Base-by-base conservation (phyloP, 2,113 vertebrate species). In the Diphyllodes magnificus region DNA sequence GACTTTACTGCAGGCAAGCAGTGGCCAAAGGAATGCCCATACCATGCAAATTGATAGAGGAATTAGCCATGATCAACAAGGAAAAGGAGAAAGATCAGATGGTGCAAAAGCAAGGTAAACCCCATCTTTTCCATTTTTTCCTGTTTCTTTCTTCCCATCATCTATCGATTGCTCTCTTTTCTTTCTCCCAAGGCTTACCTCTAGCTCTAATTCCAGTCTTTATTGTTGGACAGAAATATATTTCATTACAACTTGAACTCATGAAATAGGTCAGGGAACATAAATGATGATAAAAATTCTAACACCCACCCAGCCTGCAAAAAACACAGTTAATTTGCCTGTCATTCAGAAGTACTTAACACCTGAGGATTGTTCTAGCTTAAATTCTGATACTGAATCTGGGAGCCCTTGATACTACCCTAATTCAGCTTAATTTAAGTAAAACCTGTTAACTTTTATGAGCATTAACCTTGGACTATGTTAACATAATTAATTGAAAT, bases 401-500 rank as follows among this genome's bases (percentile, higher is more conserved):
- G 42, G 22, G 35, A 95, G 8, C n/a, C 50, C 49, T 88, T 70
- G 81, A 85, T 85, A 69, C 23, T 27, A 16, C 9, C 18, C 50
- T 71, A 87, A 59, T 87, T 91, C 63, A 63, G 57, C 11, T 66
- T 91, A 92, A 90, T 93, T 91, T 87, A 72, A 57, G n/a, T 76
- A 82, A 81, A 91, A 94, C 28, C 23, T 94, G 53, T 65, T 91
- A 79, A 71, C 25, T 33, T 71, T 69, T 76, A 59, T 89, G 75
- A 66, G 21, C 33, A 90, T 91, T 91, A 92, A 80, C 33, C 53
- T 92, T 90, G 84, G n/a, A 37, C 61, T 92, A 54, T 77, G 28
- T 77, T 94, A 96, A 65, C 49, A 76, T 61, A 89, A 69, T 78
- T 96, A 96, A 90, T 88, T 94, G 70, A 92, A 94, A 86, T 59